Percentiles rank a stretch among this genome's conserved stretches.
Conservation (phyloP, 1,140 invertebrate genomes). For the Propsilocerus akamusi region DNA sequence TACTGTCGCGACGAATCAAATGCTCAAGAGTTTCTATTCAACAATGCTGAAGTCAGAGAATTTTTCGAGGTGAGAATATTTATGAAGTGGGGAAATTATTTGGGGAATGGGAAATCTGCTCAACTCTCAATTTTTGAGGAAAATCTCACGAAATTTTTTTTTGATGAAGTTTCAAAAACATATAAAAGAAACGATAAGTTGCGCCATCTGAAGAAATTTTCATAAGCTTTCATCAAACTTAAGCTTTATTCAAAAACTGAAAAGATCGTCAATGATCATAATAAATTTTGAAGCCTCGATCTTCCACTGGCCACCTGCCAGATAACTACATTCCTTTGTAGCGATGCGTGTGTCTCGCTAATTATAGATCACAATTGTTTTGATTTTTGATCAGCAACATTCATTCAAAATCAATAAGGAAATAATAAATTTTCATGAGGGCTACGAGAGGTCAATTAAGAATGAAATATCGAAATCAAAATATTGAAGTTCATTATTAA, state of each 20-base stretch:
- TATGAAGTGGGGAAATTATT: neutral
- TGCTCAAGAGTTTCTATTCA: slow-evolving; percentile 60
- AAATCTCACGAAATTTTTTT: neutral
- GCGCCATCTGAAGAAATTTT: neutral
- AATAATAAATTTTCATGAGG: too few relatives aligned
- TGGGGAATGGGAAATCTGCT: neutral
- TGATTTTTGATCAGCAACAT: neutral
- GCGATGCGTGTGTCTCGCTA: neutral
- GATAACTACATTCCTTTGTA: neutral
- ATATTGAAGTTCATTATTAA: too few relatives aligned
- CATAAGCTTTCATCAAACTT: too few relatives aligned
- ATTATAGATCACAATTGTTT: neutral
- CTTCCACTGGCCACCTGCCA: too few relatives aligned
- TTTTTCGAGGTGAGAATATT: slow-evolving; percentile 58
- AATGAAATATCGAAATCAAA: too few relatives aligned
- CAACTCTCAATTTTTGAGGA: neutral
- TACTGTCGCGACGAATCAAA: slow-evolving; percentile 74
- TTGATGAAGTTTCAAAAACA: neutral
- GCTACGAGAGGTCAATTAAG: too few relatives aligned
- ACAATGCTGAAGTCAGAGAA: slow-evolving; percentile 45
- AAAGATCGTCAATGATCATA: neutral
- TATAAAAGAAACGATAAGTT: neutral
- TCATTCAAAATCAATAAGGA: neutral
- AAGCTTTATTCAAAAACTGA: neutral
- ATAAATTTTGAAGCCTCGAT: too few relatives aligned